Evolutionary conservation across 2,797 vertebrate species (phyloP), one percentile per base, ranked within the genome.

Genomic region (Ctenopoma kingsleyae): DNA sequence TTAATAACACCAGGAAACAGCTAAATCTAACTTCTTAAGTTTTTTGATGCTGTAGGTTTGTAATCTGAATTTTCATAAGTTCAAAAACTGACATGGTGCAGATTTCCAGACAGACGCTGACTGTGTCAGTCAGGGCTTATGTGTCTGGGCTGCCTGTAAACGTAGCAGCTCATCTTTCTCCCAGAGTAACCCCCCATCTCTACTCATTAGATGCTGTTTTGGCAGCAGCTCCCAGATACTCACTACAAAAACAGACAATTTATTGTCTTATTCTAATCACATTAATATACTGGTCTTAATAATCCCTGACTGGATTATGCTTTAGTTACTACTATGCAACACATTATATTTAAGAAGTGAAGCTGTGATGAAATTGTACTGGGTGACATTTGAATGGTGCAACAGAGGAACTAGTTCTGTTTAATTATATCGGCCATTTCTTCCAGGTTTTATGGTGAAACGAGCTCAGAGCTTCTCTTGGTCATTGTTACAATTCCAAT

Each of bases 311-410:
- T 56, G 41, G 22, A 59, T 52, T 48, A 32, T 5, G 17, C 16
- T 19, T 22, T 46, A 12, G 8, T 22, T 59, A 46, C 47, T 30
- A 44, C 32, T 8, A 25, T 38, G 4, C 23, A 15, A 32, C 22
- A 57, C 46, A 43, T 52, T 20, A 44, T 15, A 27, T 51, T 2
- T 2, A 22, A 32, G 15, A 22, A 41, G 19, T 44, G 9, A 19
- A 15, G 61, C 11, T 20, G 30, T 62, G 15, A 8, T 19, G 13
- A 5, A 35, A 50, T 68, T 68, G 25, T 19, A 20, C 7, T 35
- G 0, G 0, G 35, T 74, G 71, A 71, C 74, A 82, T 80, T 82
- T 69, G 0, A 80, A 27, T 65, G 52, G 61, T 61, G 23, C 11
- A 19, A 23, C 17, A 11, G 13, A 13, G 8, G 48, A 25, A 40